Evolutionary conservation across 1,140 invertebrate species (phyloP).

Genomic region (Mycetomoellerius zeteki): DNA sequence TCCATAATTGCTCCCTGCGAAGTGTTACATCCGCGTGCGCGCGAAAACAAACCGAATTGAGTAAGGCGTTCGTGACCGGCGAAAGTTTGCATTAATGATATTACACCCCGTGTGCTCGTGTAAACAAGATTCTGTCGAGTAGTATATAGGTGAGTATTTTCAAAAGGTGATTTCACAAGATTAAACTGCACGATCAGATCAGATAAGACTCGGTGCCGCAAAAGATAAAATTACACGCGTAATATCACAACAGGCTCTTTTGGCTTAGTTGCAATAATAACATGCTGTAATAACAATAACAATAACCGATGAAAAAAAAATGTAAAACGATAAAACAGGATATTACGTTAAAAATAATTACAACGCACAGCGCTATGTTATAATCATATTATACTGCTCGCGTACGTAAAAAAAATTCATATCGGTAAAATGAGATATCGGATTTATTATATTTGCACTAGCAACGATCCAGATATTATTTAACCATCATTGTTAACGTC

Average conservation of each 20-base stretch:
- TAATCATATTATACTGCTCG: background rate
- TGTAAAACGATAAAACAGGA: background rate
- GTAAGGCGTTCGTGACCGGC: conserved; percentile 50
- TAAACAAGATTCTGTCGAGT: conserved; percentile 25
- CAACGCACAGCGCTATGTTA: background rate
- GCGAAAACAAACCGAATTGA: conserved; percentile 59
- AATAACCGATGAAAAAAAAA: background rate
- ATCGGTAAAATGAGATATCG: conserved; percentile 19
- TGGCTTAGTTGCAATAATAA: background rate
- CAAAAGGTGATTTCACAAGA: background rate
- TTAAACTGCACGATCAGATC: background rate
- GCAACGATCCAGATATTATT: background rate
- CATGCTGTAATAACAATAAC: no score
- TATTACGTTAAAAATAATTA: conserved; percentile 13
- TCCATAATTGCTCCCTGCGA: conserved; percentile 54
- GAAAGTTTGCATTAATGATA: conserved; percentile 51
- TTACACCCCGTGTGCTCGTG: background rate
- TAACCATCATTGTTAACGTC: conserved; percentile 12
- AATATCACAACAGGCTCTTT: background rate
- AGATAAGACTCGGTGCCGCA: background rate
- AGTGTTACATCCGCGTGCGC: conserved; percentile 48
- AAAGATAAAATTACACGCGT: background rate
- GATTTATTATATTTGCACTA: conserved; percentile 9
- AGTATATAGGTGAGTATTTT: background rate
- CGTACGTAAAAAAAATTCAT: background rate